A percentile compares a stretch with the other conserved stretches of the same genome.
Evolutionary conservation across 2,888 invertebrate genomes (phyloP).

Genomic region (Sarcophaga variegata): DNA sequence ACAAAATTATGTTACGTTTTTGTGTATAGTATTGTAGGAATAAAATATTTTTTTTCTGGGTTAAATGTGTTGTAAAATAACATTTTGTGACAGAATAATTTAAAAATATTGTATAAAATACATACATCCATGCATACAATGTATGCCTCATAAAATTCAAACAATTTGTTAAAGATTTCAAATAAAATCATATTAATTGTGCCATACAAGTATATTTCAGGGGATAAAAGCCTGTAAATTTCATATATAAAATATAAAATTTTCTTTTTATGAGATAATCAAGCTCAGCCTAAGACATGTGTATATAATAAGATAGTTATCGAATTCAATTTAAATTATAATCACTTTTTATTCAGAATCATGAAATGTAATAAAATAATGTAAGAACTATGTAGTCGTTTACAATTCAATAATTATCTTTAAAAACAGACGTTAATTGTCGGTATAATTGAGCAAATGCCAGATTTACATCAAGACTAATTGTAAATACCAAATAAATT

Average conservation of each 20-base stretch:
- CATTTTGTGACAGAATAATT: conserved; percentile 34
- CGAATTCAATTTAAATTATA: not conserved
- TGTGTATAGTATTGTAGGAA: too few relatives aligned
- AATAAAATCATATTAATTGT: conserved; percentile 28
- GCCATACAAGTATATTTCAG: not conserved
- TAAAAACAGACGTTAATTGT: too few relatives aligned
- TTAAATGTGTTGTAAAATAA: conserved; percentile 61
- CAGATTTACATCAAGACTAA: too few relatives aligned
- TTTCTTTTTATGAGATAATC: too few relatives aligned
- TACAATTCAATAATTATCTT: too few relatives aligned
- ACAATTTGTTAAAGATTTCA: conserved; percentile 16
- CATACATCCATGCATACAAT: not conserved
- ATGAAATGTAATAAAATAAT: conserved; percentile 3
- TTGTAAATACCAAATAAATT: too few relatives aligned
- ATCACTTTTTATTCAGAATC: conserved; percentile 1
- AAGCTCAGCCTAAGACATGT: too few relatives aligned
- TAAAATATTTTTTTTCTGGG: not conserved
- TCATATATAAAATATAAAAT: too few relatives aligned
- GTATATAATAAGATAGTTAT: too few relatives aligned
- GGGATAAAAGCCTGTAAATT: not conserved
- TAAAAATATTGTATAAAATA: conserved; percentile 11
- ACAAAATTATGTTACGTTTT: too few relatives aligned
- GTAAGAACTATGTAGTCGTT: too few relatives aligned
- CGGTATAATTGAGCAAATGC: too few relatives aligned
- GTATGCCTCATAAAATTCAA: conserved; percentile 51